phyloP scores from a whole-genome alignment of 2,113 vertebrate genomes.

The Jaculus jaculus region DNA sequence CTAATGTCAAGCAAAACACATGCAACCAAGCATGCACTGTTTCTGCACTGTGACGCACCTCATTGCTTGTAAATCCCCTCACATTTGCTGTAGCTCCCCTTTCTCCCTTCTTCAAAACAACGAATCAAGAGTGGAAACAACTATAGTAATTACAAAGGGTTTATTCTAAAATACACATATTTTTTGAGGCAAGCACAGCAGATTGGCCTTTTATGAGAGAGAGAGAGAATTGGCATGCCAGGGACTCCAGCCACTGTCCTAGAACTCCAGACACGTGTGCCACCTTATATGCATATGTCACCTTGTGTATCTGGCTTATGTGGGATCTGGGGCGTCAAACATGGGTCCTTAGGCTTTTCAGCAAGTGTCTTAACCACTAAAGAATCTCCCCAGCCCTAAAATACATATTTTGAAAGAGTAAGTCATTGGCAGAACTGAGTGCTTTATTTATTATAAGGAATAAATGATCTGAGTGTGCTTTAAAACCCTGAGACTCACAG shows the following conservation, averaged over 20 bases:
- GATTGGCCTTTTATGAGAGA: too few relatives aligned
- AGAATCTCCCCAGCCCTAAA: neutral
- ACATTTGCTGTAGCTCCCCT: neutral
- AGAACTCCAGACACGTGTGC: too few relatives aligned
- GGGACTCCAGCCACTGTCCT: too few relatives aligned
- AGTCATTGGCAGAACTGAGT: neutral
- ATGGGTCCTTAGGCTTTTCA: too few relatives aligned
- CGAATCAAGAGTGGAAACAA: neutral
- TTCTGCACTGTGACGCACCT: neutral
- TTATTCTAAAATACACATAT: neutral
- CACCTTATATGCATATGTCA: too few relatives aligned
- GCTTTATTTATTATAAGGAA: neutral
- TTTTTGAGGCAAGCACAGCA: neutral
- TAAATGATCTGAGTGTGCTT: slow-evolving; percentile 2
- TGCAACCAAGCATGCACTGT: neutral
- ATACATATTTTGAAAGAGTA: neutral
- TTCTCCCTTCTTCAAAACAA: neutral
- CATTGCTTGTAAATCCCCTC: neutral
- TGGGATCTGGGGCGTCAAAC: too few relatives aligned
- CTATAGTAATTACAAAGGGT: neutral
- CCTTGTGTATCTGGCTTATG: too few relatives aligned
- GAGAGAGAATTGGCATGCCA: too few relatives aligned
- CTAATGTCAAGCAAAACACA: neutral
- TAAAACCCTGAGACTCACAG: neutral
- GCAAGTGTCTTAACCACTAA: too few relatives aligned